Base-by-base conservation (phyloP, 2,888 invertebrate species). In the Caenorhabditis sp. region DNA sequence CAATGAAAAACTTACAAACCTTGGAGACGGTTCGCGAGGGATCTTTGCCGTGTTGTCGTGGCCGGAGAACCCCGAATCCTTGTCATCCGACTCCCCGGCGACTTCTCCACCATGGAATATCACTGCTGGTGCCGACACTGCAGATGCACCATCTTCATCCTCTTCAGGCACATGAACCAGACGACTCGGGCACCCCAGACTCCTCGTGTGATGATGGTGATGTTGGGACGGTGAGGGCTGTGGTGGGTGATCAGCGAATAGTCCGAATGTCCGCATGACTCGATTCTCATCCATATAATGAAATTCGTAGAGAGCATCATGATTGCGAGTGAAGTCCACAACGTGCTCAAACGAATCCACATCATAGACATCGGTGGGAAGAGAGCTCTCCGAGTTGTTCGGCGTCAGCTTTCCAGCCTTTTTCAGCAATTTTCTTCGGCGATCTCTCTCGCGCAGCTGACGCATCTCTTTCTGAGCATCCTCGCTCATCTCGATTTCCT, bases 281-380 rank as follows among this genome's bases (percentile, higher is more conserved):
- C 90, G 88, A 72, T 96, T 95, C 89, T 95, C 95, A 92, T 96
- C 96, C 92, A 96, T 95, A 93, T 96, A 97, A 93, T 97, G 96
- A 93, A 96, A 97, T 0, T 96, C 95, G 94, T 97, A 95, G 10
- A 96, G 94, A 0, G 96, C 95, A 89, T 97, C 97, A 91, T 96
- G 96, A 89, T 96, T 95, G 58, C 95, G 94, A 70, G 96, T 96
- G 89, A 95, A 96, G 85, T 94, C 93, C 5, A 94, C 92, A 75
- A 94, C 94, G 88, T 94, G 93, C 64, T 94, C 94, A 86, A 94
- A 94, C 0, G 94, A 94, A 88, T 94, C 94, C 66, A 94, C 93
- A 64, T 90, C 90, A 31, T 85, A 84, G 1, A 74, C 19, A n/a
- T 69, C 68, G 1, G 61, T 22, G 10, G 69, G 59, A n/a, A 72